phyloP scores from a whole-genome alignment of 2,113 vertebrate species.

The Dipodomys spectabilis region DNA sequence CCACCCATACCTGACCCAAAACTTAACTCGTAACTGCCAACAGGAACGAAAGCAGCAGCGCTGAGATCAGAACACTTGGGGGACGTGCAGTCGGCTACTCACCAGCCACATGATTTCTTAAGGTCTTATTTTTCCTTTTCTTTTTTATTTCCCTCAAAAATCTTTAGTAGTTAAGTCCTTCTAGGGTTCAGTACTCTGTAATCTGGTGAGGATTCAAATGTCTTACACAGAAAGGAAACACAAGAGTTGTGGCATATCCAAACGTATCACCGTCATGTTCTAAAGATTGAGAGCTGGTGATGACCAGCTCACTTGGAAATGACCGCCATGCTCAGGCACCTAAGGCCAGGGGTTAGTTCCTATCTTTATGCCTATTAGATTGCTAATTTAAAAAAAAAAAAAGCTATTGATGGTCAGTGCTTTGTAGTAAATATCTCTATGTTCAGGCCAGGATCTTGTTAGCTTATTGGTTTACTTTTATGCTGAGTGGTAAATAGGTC shows the following conservation, averaged over 20 bases:
- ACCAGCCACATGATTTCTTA: not conserved
- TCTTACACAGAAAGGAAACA: not conserved
- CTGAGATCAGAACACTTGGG: not conserved
- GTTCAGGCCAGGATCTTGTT: no score
- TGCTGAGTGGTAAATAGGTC: no score
- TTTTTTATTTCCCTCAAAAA: no score
- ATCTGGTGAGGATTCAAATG: not conserved
- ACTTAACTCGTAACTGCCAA: not conserved
- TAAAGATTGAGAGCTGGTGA: not conserved
- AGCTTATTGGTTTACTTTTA: no score
- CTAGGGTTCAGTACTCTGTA: not conserved
- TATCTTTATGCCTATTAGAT: no score
- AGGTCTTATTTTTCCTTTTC: not conserved
- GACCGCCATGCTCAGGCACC: not conserved
- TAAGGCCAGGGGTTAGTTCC: no score
- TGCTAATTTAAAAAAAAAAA: no score
- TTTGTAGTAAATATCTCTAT: no score
- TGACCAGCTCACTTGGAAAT: not conserved
- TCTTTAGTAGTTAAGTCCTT: no score
- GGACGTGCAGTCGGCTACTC: not conserved
- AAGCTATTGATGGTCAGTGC: no score
- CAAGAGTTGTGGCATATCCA: not conserved
- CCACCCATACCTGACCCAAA: no score
- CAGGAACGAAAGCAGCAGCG: not conserved
- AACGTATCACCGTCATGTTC: not conserved